phyloP scores from a whole-genome alignment of 53 echinoderm and acorn worm genomes.

The Glandiceps talaboti region DNA sequence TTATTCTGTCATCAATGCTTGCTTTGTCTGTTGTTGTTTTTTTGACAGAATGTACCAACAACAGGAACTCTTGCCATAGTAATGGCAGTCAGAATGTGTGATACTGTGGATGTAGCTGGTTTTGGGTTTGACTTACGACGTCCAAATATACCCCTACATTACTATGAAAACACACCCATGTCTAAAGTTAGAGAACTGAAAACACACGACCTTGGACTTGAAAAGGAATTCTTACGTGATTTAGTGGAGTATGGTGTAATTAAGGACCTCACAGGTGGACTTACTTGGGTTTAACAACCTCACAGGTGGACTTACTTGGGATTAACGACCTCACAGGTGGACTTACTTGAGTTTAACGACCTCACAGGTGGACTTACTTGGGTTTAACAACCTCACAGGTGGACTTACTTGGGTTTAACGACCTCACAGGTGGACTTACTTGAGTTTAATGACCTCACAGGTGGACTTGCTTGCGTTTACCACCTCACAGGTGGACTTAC shows the following conservation, averaged over 20 bases:
- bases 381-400: no score
- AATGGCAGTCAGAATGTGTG: slow-evolving; percentile 56
- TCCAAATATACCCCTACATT: slow-evolving; percentile 69
- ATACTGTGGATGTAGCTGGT: slow-evolving; percentile 73
- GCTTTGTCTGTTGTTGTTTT: no score
- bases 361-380: no score
- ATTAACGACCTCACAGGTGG: no score
- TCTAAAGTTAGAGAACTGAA: slow-evolving; percentile 34
- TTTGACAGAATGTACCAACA: slow-evolving; percentile 78
- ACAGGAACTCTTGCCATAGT: slow-evolving; percentile 67
- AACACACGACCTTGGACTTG: slow-evolving; percentile 60
- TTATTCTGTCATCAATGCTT: background rate
- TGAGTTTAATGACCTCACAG: no score
- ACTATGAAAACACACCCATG: slow-evolving; percentile 67
- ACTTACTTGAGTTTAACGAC: no score
- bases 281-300: slow-evolving; percentile 5
- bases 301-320: no score
- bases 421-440: no score
- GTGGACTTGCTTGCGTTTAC: no score
- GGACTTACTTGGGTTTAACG: no score
- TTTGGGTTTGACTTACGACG: slow-evolving; percentile 68
- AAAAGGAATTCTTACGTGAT: slow-evolving; percentile 35
- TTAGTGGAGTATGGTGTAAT: slow-evolving; percentile 71
- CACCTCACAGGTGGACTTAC: no score
- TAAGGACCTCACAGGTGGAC: slow-evolving; percentile 63